phyloP scores from a whole-genome alignment of 2,888 invertebrate genomes.

The Epicampocera succincta region DNA sequence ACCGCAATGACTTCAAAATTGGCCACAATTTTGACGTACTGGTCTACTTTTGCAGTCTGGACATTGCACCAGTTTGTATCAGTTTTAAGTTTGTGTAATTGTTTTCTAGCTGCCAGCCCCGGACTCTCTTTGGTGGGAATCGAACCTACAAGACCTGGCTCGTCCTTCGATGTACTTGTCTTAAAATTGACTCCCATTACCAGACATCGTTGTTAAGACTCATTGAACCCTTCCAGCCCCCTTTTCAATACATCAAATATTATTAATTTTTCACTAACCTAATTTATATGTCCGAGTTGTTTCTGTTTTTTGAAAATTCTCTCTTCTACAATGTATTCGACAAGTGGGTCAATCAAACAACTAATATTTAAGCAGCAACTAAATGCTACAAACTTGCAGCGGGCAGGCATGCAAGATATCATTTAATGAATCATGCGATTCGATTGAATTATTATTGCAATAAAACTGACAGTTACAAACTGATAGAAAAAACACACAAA shows the following conservation, averaged over 20 bases:
- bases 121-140: too few species aligned
- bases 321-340: slow-evolving; percentile 13
- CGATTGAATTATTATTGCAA: slow-evolving; percentile 59
- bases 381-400: slow-evolving; percentile 42
- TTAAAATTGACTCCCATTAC: too few species aligned
- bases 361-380: slow-evolving; percentile 1
- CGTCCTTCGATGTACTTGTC: too few species aligned
- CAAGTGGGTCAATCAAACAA: slow-evolving; percentile 38
- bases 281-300: background rate
- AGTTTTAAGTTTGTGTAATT: too few species aligned
- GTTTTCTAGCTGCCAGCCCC: too few species aligned
- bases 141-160: too few species aligned
- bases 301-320: background rate
- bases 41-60: too few species aligned
- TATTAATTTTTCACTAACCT: background rate
- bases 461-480: slow-evolving; percentile 59
- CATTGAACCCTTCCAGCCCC: too few species aligned
- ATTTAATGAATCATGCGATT: slow-evolving; percentile 45
- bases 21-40: too few species aligned
- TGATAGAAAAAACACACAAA: slow-evolving; percentile 8
- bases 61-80: too few species aligned
- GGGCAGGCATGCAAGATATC: slow-evolving; percentile 8
- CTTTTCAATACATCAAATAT: background rate
- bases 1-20: too few species aligned
- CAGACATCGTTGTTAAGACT: too few species aligned